Percentiles rank a stretch among this genome's conserved stretches.
Conservation (phyloP, 2,888 invertebrate genomes). For the Cylindroiulus punctatus region DNA sequence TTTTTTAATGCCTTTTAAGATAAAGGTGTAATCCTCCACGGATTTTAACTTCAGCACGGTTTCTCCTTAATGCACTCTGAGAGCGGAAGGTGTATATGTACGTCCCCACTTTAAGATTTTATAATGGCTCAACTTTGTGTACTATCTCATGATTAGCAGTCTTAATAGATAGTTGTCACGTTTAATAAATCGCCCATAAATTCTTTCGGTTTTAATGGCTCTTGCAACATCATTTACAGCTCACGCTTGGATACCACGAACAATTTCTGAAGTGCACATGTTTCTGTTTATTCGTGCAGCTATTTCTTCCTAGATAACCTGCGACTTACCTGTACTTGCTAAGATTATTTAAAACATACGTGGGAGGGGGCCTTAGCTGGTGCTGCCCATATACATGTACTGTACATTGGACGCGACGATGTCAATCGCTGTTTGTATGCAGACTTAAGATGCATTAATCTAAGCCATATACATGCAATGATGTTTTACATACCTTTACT, state of each 20-base stretch:
- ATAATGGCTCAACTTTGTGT: neutral
- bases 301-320: no score
- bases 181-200: neutral
- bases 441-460: no score
- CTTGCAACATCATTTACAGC: neutral
- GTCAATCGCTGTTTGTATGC: no score
- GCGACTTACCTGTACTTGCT: neutral
- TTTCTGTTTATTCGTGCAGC: no score
- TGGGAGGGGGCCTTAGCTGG: no score
- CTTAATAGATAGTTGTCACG: neutral
- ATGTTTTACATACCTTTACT: no score
- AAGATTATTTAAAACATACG: no score
- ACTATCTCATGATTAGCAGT: neutral
- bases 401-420: no score
- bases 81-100: neutral
- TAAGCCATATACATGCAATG: no score
- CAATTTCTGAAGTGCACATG: no score
- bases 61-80: neutral
- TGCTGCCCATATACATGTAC: neutral
- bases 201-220: neutral
- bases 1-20: neutral
- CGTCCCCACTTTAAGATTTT: neutral
- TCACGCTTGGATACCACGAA: neutral
- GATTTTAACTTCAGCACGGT: neutral
- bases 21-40: neutral